Percentiles rank a stretch among this genome's conserved stretches.
phyloP scores from a whole-genome alignment of 2,797 vertebrate species.

The Gallirallus australis region DNA sequence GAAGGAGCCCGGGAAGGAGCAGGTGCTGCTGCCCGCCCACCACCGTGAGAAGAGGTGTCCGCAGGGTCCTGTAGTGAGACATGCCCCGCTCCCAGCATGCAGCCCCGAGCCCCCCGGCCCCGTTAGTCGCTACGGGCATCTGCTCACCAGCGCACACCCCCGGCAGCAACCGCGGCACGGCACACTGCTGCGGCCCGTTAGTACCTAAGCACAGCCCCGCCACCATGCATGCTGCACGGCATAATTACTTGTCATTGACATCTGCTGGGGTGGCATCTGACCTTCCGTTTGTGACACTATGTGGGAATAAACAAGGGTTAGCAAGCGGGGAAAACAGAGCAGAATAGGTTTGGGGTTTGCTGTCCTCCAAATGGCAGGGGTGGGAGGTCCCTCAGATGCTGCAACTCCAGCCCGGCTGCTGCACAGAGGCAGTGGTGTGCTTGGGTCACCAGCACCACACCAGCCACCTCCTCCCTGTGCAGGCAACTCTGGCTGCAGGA shows the following conservation, averaged over 20 bases:
- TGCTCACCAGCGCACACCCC: neutral
- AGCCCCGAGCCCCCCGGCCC: neutral
- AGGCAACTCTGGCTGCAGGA: neutral
- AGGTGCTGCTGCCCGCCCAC: accelerated
- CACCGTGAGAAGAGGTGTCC: accelerated
- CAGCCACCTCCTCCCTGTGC: neutral
- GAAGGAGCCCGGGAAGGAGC: neutral
- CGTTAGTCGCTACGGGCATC: constrained; percentile 27
- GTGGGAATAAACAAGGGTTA: constrained; percentile 85
- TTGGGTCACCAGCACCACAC: neutral
- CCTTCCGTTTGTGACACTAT: constrained; percentile 85
- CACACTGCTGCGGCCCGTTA: constrained; percentile 37
- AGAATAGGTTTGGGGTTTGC: neutral
- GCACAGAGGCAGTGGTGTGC: accelerated
- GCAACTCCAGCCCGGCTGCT: neutral
- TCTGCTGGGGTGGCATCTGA: constrained; percentile 85
- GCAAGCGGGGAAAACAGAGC: constrained; percentile 51
- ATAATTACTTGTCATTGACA: constrained; percentile 96
- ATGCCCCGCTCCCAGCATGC: constrained; percentile 70
- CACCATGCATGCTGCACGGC: constrained; percentile 85
- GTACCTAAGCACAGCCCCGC: constrained; percentile 82
- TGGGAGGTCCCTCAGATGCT: accelerated
- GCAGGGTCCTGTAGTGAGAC: neutral
- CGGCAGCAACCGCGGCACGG: neutral
- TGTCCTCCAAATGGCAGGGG: accelerated